Evolutionary conservation across 2,888 invertebrate species (phyloP).

Genomic region (Drosophila macrospina): DNA sequence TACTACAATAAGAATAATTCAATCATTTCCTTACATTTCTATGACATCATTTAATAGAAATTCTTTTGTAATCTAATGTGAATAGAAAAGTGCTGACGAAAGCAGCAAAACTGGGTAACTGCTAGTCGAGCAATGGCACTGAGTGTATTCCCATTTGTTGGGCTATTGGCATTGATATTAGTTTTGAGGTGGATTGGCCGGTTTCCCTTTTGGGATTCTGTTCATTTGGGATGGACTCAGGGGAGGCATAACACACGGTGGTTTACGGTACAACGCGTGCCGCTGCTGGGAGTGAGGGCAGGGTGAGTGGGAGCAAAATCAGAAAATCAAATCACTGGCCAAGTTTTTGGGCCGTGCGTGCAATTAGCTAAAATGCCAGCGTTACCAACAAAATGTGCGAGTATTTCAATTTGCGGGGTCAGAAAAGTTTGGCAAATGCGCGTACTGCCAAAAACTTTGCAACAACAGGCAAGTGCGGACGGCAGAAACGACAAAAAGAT

Average conservation of each 20-base stretch:
- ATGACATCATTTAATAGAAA: no score
- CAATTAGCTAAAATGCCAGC: constrained; percentile 73
- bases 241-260: constrained; percentile 72
- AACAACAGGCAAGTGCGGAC: constrained; percentile 27
- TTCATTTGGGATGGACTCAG: constrained; percentile 40
- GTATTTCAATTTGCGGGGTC: constrained; percentile 76
- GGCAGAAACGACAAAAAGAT: constrained; percentile 2
- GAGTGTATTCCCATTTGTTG: neutral
- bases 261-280: constrained; percentile 76
- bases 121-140: neutral
- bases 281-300: neutral
- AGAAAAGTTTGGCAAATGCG: constrained; percentile 60
- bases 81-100: no score
- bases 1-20: no score
- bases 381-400: constrained; percentile 46
- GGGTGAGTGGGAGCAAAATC: constrained; percentile 16
- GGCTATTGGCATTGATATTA: constrained; percentile 30
- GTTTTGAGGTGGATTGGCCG: constrained; percentile 22
- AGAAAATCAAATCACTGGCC: constrained; percentile 65
- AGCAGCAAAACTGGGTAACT: constrained; percentile 1
- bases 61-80: neutral
- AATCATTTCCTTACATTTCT: no score
- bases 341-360: constrained; percentile 64
- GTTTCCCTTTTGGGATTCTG: neutral
- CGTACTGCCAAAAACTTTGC: constrained; percentile 34